phyloP scores from a whole-genome alignment of 2,888 invertebrate genomes.

The Drosophila prolongata region DNA sequence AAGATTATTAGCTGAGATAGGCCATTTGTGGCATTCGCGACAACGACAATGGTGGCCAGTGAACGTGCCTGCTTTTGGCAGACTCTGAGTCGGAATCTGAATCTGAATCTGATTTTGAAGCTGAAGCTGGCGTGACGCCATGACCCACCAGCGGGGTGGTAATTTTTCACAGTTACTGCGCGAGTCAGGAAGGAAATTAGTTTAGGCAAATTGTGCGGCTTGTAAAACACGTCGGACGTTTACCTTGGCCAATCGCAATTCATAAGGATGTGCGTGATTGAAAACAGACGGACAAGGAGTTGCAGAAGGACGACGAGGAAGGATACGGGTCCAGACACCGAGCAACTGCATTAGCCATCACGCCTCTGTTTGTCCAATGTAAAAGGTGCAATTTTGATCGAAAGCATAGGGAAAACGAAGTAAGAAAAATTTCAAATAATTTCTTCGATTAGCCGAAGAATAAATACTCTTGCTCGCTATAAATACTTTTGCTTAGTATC shows the following conservation, averaged over 20 bases:
- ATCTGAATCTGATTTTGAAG: conserved; percentile 2
- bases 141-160: conserved; percentile 44
- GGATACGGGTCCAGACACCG: conserved; percentile 20
- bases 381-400: conserved; percentile 65
- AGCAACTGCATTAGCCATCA: conserved; percentile 32
- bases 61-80: conserved; percentile 32
- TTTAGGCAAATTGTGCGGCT: conserved; percentile 83
- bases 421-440: conserved; percentile 16
- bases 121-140: conserved; percentile 49
- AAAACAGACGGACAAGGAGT: conserved; percentile 46
- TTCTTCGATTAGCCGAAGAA: conserved; percentile 41
- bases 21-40: conserved; percentile 67
- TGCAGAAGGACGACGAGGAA: background rate
- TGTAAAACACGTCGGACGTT: conserved; percentile 76
- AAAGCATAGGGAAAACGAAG: conserved; percentile 27
- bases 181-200: conserved; percentile 80
- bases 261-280: conserved; percentile 73
- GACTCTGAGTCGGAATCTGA: conserved; percentile 6
- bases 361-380: conserved; percentile 22
- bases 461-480: conserved; percentile 35
- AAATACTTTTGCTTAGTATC: background rate
- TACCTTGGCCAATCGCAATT: conserved; percentile 51
- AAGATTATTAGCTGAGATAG: conserved; percentile 78
- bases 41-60: conserved; percentile 43
- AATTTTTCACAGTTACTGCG: conserved; percentile 69